A percentile compares a stretch with the other conserved stretches of the same genome.
These are phyloP conservation scores for Dolichoris vasculosae DNA, from an alignment of 1,140 invertebrate genomes.

Conservation along the genomic window DNA sequence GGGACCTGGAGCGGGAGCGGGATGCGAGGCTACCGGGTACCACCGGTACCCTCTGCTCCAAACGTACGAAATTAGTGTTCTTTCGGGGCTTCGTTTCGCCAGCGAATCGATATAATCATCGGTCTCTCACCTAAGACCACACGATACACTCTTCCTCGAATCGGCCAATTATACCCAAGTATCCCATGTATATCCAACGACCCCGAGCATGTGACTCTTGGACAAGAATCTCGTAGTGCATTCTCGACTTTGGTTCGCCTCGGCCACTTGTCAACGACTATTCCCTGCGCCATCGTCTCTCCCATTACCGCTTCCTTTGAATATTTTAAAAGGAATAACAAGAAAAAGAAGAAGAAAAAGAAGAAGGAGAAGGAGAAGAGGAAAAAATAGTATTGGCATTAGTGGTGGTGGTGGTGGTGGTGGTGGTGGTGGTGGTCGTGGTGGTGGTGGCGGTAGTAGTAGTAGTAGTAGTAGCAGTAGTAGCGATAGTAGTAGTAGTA, in stretches of 20 bases:
- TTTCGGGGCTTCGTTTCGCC: not conserved
- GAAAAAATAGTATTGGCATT: no score
- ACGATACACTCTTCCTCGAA: constrained; percentile 20
- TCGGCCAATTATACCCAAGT: not conserved
- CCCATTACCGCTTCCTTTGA: no score
- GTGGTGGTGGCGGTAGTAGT: no score
- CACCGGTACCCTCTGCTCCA: not conserved
- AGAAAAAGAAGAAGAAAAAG: no score
- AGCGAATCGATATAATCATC: constrained; percentile 68
- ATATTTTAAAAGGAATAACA: no score
- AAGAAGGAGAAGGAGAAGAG: no score
- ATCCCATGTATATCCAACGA: not conserved
- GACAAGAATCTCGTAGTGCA: not conserved
- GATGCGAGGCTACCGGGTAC: constrained; percentile 34
- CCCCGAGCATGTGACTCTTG: not conserved
- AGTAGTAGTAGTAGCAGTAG: no score
- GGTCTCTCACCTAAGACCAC: constrained; percentile 67
- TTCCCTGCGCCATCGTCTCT: not conserved
- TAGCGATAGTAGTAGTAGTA: no score
- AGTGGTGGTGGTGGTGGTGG: no score
- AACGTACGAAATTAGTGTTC: constrained; percentile 9
- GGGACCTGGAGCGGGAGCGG: no score
- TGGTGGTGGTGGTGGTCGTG: no score
- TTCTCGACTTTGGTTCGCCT: not conserved
- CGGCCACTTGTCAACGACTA: not conserved